phyloP scores from a whole-genome alignment of 2,888 invertebrate genomes.

The Elgonia sp. region DNA sequence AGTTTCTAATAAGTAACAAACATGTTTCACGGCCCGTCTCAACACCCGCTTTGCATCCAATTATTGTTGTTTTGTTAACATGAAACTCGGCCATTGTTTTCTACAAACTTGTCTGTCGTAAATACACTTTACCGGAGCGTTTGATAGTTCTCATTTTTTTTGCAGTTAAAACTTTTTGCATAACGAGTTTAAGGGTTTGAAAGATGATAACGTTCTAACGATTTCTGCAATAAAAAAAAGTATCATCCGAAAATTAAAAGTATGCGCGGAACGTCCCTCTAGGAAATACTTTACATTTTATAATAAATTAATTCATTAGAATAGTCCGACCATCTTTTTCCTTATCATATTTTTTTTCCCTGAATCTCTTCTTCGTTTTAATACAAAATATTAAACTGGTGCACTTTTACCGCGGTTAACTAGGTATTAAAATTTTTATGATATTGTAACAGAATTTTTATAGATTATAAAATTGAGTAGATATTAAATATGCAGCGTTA shows the following conservation, averaged over 20 bases:
- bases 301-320: conserved; percentile 53
- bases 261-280: neutral
- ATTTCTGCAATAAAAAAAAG: neutral
- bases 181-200: no score
- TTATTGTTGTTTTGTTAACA: conserved; percentile 58
- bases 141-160: no score
- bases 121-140: no score
- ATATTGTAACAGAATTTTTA: conserved; percentile 53
- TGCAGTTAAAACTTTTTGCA: no score
- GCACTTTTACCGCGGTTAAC: conserved; percentile 49
- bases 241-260: no score
- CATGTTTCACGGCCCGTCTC: conserved; percentile 50
- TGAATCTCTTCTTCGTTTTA: conserved; percentile 1
- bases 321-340: neutral
- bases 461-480: conserved; percentile 55
- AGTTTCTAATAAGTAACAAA: conserved; percentile 70
- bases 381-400: conserved; percentile 29
- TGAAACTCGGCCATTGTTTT: no score
- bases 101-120: no score
- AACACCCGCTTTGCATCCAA: conserved; percentile 63
- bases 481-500: conserved; percentile 39
- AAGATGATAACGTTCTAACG: neutral
- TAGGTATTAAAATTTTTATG: conserved; percentile 55
- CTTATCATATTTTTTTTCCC: no score
- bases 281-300: conserved; percentile 45